phyloP scores from a whole-genome alignment of 2,888 invertebrate genomes.

The Apamea anceps region DNA sequence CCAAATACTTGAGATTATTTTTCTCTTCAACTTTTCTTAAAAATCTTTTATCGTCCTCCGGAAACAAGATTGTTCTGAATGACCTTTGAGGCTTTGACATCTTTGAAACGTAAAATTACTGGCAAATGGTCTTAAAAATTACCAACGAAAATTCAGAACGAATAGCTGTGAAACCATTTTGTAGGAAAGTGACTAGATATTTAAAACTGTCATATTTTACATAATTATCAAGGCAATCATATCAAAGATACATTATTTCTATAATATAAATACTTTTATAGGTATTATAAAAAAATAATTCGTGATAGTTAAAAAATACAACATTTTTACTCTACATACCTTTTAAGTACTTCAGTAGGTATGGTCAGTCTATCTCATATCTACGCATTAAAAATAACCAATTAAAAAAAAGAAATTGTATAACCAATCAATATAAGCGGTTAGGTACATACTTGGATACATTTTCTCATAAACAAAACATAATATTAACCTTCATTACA shows the following conservation, averaged over 20 bases:
- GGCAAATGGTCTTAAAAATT: conserved; percentile 13
- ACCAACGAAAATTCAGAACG: background rate
- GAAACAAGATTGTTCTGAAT: conserved; percentile 15
- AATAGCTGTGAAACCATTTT: background rate
- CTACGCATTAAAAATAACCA: background rate
- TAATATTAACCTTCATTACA: background rate
- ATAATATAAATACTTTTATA: background rate
- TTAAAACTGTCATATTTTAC: background rate
- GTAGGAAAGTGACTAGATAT: background rate
- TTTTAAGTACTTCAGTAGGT: background rate
- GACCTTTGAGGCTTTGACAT: background rate
- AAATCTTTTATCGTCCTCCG: background rate
- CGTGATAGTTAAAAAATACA: too few relatives aligned
- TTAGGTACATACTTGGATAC: background rate
- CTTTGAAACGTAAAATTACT: conserved; percentile 25
- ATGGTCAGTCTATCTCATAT: background rate
- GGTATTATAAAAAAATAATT: background rate
- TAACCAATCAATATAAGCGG: background rate
- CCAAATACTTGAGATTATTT: background rate
- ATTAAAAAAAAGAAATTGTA: background rate
- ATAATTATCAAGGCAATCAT: background rate
- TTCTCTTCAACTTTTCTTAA: background rate
- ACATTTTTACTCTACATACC: background rate
- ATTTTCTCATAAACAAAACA: background rate
- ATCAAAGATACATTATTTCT: background rate